These are phyloP conservation scores for Drosophila engyochracea DNA, from an alignment of 2,888 invertebrate species.

Conservation along the genomic window DNA sequence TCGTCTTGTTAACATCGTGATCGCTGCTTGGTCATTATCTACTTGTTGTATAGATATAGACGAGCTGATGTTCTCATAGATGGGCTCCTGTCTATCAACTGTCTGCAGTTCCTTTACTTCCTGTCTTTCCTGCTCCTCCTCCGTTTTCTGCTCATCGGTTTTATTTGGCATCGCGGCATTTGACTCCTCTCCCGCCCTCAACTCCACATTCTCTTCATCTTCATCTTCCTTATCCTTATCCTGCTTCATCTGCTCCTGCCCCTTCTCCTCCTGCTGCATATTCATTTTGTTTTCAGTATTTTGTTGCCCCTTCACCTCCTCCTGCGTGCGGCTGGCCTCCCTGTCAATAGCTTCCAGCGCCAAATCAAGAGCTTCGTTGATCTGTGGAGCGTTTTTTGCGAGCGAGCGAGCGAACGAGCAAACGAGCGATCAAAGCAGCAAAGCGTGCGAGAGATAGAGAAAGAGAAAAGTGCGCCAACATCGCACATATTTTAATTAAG, in stretches of 20 bases:
- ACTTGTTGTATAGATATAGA: constrained; percentile 77
- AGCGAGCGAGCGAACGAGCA: constrained; percentile 50
- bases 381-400: constrained; percentile 84
- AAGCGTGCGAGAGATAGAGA: constrained; percentile 64
- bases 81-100: constrained; percentile 77
- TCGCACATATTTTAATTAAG: constrained; percentile 67
- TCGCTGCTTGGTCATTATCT: constrained; percentile 72
- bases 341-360: constrained; percentile 89
- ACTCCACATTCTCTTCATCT: background rate
- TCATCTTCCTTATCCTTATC: too few relatives aligned
- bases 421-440: constrained; percentile 52
- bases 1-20: constrained; percentile 41
- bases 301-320: constrained; percentile 25
- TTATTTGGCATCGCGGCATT: constrained; percentile 62
- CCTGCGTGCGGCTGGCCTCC: constrained; percentile 59
- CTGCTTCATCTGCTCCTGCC: background rate
- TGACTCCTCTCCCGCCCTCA: constrained; percentile 13
- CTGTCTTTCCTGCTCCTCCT: constrained; percentile 36
- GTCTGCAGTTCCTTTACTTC: constrained; percentile 23
- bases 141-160: constrained; percentile 70
- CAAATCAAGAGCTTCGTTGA: constrained; percentile 88
- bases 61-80: constrained; percentile 86
- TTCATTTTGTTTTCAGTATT: constrained; percentile 22
- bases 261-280: constrained; percentile 1
- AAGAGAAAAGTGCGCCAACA: constrained; percentile 62